Evolutionary conservation across 2,113 vertebrate genomes (phyloP), one percentile per base, ranked within the genome.

Genomic region (Pterocles burchelli): DNA sequence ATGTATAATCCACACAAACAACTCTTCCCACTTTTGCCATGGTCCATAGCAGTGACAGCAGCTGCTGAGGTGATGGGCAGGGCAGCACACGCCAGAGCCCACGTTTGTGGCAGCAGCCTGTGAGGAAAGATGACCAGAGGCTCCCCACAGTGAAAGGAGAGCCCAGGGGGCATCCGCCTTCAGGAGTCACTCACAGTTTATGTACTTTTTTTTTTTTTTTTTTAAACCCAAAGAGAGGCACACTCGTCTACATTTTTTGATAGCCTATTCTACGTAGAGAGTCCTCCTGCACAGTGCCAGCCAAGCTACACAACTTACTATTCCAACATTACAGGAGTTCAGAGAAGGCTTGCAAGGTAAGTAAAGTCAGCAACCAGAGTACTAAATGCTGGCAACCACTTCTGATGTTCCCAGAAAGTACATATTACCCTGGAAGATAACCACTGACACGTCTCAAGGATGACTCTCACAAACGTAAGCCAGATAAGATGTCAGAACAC

Each of bases 1-100:
- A 54, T 17, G 18, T 9, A 28, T 45, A 74, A 62, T 57, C 51
- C 74, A 34, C 41, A 43, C 5, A 9, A 67, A 22, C 25, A 15
- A 20, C 38, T 59, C 41, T 48, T 73, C 34, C 38, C 6, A 4
- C 43, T 55, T 16, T 9, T 16, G 29, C 51, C 25, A 49, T 25
- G 51, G 46, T 65, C 45, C 29, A 4, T 1, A 13, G 22, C 6
- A 31, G 62, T 9, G 31, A 11, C 9, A 0, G 5, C 10, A 65
- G 62, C 48, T 2, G 28, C 6, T 41, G 41, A 46, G 0, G 0
- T 0, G 2, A n/a, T 0, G 4, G 11, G 13, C 1, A 5, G 45
- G 34, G 36, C 66, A 72, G 58, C 80, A 34, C 2, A 2, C 34
- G 46, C 45, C 33, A 15, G 4, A 0, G 16, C 36, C 43, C 29